A percentile compares a stretch with the other conserved stretches of the same genome.
phyloP scores from a whole-genome alignment of 2,888 invertebrate genomes.

The Barypeithes pellucidus region DNA sequence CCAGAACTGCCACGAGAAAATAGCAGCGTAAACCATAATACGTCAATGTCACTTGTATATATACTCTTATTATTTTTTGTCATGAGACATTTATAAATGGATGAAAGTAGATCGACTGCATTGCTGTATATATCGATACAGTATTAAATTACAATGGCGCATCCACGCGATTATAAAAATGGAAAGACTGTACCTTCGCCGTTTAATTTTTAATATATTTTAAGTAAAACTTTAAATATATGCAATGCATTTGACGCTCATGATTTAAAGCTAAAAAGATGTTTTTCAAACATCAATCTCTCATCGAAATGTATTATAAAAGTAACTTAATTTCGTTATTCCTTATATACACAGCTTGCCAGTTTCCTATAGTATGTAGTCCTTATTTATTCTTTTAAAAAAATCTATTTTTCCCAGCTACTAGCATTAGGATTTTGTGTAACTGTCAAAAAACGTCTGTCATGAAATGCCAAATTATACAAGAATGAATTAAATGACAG shows the following conservation, averaged over 20 bases:
- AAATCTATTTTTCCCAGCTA: neutral
- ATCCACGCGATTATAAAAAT: neutral
- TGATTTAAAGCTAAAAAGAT: neutral
- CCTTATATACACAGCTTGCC: neutral
- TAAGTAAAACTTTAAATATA: neutral
- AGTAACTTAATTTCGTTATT: slow-evolving; percentile 8
- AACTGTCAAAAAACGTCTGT: too few relatives aligned
- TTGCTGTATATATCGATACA: neutral
- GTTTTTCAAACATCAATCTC: neutral
- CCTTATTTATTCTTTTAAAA: neutral
- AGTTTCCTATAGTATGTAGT: slow-evolving; percentile 14
- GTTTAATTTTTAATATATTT: neutral
- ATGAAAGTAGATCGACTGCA: slow-evolving; percentile 8
- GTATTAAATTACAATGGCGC: neutral
- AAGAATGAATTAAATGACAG: too few relatives aligned
- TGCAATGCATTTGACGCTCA: too few relatives aligned
- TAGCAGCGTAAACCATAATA: slow-evolving; percentile 17
- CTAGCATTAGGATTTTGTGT: too few relatives aligned
- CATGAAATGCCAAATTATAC: neutral
- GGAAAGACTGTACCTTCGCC: neutral
- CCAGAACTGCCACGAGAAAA: slow-evolving; percentile 52
- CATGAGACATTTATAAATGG: slow-evolving; percentile 24
- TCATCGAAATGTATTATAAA: slow-evolving; percentile 3
- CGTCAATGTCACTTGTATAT: slow-evolving; percentile 13
- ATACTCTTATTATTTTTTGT: slow-evolving; percentile 12